Conservation (phyloP, 2,113 vertebrate species). For the Picathartes gymnocephalus region DNA sequence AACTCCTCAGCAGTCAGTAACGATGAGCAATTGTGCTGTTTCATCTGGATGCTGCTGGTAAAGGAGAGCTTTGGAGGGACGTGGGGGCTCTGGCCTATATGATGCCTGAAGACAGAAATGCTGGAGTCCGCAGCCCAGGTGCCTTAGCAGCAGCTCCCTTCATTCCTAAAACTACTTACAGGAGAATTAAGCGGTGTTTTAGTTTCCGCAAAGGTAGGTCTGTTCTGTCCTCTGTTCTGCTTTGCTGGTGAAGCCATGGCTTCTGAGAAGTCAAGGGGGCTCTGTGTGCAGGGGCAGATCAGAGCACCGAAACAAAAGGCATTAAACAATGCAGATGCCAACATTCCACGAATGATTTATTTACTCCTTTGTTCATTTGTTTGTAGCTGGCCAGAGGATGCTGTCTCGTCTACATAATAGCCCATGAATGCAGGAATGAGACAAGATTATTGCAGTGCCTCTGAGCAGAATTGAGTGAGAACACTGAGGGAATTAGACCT, state of each 20-base stretch:
- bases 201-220: constrained; percentile 86
- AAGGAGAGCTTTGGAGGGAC: constrained; percentile 16
- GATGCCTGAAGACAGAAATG: constrained; percentile 78
- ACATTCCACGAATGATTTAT: not conserved
- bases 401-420: not conserved
- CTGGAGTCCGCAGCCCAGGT: constrained; percentile 70
- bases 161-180: constrained; percentile 80
- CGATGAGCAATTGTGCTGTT: not conserved
- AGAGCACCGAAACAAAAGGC: not conserved
- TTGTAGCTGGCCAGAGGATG: not conserved
- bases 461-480: not conserved
- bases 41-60: constrained; percentile 25
- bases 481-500: not conserved
- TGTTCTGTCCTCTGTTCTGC: not conserved
- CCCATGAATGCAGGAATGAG: not conserved
- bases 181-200: constrained; percentile 83
- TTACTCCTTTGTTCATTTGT: constrained; percentile 16
- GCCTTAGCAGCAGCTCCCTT: constrained; percentile 75
- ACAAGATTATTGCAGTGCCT: not conserved
- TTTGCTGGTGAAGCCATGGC: not conserved
- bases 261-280: not conserved
- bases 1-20: not conserved
- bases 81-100: constrained; percentile 48
- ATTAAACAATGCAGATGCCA: not conserved
- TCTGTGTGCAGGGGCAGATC: not conserved